A percentile compares a stretch with the other conserved stretches of the same genome.
phyloP scores from a whole-genome alignment of 1,140 invertebrate genomes.

The Penaeus chinensis region DNA sequence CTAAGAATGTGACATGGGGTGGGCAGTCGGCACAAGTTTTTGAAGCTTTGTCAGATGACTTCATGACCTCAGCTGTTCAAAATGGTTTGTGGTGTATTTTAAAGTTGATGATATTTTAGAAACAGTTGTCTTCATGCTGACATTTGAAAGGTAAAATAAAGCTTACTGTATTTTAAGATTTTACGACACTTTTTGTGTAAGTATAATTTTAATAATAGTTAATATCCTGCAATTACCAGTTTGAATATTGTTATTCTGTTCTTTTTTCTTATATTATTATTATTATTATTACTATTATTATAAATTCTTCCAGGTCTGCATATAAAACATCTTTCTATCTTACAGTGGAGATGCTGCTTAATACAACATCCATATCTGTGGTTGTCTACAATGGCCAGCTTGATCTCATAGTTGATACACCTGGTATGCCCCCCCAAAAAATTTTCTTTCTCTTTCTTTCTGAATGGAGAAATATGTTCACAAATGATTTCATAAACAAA shows the following conservation, averaged over 20 bases:
- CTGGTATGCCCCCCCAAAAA: conserved; percentile 23
- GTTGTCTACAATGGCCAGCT: conserved; percentile 56
- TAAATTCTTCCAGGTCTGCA: background rate
- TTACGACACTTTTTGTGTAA: too few species aligned
- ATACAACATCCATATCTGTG: conserved; percentile 33
- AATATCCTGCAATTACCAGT: too few species aligned
- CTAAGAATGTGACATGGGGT: conserved; percentile 46
- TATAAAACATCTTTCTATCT: background rate
- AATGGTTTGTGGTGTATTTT: background rate
- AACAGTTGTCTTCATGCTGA: too few species aligned
- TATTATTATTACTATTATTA: background rate
- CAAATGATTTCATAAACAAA: background rate
- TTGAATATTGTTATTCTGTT: too few species aligned
- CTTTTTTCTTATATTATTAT: background rate
- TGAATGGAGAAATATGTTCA: background rate
- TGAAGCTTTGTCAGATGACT: too few species aligned
- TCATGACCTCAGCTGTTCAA: background rate
- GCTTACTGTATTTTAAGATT: too few species aligned
- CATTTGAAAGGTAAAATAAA: too few species aligned
- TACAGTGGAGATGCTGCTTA: conserved; percentile 36
- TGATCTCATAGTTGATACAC: conserved; percentile 41
- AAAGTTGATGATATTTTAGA: too few species aligned
- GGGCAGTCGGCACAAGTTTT: background rate
- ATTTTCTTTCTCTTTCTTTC: background rate
- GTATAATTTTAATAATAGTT: too few species aligned